These are phyloP conservation scores for Amniataba percoides DNA, from an alignment of 2,797 vertebrate genomes.

Conservation along the genomic window DNA sequence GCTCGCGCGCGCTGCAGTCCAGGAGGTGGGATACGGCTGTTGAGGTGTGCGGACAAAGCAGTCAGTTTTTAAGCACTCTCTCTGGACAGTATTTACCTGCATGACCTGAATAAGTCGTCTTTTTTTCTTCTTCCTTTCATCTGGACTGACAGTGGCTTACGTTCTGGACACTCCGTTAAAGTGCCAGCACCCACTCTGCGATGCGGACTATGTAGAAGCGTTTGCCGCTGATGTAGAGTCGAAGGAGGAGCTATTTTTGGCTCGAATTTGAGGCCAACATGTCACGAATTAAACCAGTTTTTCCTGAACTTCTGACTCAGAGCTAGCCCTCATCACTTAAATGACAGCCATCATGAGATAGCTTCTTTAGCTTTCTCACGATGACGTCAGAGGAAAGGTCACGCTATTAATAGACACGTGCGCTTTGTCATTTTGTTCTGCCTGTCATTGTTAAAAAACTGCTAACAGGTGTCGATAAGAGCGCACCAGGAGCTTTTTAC, in stretches of 20 bases:
- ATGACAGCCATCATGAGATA: constrained; percentile 24
- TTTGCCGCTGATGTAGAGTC: background rate
- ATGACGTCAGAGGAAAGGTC: constrained; percentile 43
- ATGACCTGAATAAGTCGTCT: constrained; percentile 20
- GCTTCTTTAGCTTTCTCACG: constrained; percentile 14
- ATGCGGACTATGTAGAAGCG: background rate
- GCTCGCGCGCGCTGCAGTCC: no score
- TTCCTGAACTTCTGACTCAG: constrained; percentile 14
- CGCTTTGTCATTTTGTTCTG: constrained; percentile 50
- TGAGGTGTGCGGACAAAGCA: constrained; percentile 43
- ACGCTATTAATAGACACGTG: constrained; percentile 25
- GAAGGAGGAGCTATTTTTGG: background rate
- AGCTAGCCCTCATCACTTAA: constrained; percentile 18
- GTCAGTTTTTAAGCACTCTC: constrained; percentile 36
- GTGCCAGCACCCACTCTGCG: background rate
- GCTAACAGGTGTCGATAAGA: constrained; percentile 64
- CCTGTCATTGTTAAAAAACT: constrained; percentile 53
- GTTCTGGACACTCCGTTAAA: constrained; percentile 15
- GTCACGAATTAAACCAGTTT: constrained; percentile 19
- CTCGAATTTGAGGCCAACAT: constrained; percentile 10
- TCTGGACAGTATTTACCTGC: constrained; percentile 26
- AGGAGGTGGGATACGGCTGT: constrained; percentile 23
- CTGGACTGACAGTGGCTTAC: constrained; percentile 14
- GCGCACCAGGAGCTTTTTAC: constrained; percentile 61
- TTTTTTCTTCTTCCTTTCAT: background rate